These are phyloP conservation scores for Myrmophylax atrothorax DNA, from an alignment of 2,113 vertebrate genomes.

Conservation along the genomic window DNA sequence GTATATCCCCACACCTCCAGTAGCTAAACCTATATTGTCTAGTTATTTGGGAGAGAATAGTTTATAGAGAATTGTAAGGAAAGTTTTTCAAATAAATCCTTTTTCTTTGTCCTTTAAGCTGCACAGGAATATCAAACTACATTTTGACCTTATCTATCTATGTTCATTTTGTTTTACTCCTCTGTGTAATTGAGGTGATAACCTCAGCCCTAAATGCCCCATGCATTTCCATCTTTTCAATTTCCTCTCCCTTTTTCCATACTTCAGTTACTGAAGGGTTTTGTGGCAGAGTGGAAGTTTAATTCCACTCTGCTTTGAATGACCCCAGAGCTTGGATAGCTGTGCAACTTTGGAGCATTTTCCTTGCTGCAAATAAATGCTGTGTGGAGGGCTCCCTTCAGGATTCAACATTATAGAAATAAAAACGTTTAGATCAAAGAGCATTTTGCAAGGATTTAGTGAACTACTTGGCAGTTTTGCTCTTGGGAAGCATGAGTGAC, in stretches of 20 bases:
- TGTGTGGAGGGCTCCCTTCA: neutral
- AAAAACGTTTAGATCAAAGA: neutral
- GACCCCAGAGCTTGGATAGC: neutral
- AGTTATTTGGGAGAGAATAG: neutral
- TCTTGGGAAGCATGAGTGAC: neutral
- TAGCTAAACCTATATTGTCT: neutral
- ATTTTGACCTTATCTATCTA: constrained; percentile 29
- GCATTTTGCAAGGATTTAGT: neutral
- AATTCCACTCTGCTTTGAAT: constrained; percentile 12
- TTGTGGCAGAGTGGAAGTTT: constrained; percentile 1
- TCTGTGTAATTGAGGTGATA: constrained; percentile 57
- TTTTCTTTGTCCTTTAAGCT: constrained; percentile 20
- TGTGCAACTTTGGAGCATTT: neutral
- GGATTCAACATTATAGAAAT: neutral
- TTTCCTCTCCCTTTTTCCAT: constrained; percentile 7
- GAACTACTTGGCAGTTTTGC: neutral
- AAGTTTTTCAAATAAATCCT: neutral
- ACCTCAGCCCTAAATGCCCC: constrained; percentile 37
- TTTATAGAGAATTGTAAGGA: neutral
- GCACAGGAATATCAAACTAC: neutral
- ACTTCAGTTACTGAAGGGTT: neutral
- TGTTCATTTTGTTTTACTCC: constrained; percentile 28
- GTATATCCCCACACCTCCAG: neutral
- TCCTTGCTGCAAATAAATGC: constrained; percentile 8
- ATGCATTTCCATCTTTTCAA: constrained; percentile 47